Base-by-base conservation (phyloP, 2,888 invertebrate species). In the Allolobophora icterica region DNA sequence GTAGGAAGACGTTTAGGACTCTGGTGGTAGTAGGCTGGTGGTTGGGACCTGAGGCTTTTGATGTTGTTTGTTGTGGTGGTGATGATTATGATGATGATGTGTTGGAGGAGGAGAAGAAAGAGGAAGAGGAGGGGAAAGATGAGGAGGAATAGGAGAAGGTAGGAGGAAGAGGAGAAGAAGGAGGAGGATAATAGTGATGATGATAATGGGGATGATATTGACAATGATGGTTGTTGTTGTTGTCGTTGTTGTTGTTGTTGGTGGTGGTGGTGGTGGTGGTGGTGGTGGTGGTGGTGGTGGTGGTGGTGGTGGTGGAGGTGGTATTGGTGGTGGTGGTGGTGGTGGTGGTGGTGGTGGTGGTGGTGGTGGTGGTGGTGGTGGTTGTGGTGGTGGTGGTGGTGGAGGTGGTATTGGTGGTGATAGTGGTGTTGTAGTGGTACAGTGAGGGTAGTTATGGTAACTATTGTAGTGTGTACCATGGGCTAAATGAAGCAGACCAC, bases 231-330 rank as follows among this genome's bases (percentile, higher is more conserved):
- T n/a, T 71, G 38, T 2, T 84, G 84, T 84, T 40, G 84, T 90
- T 38, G 90, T 34, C 15, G 90, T 4, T 90, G 90, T 4, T 42
- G 90, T 84, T 90, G 90, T 13, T 90, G 90, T 13, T 90, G 84
- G 84, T 90, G 90, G 84, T 84, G 84, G 84, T 84, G 84, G 84
- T 84, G 90, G 84, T 90, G 90, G 84, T 84, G 84, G 84, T 84
- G 84, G 84, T 84, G 90, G n/a, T 90, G 90, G 38, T 42, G 90
- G 84, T 90, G 90, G 84, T 90, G 90, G 84, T 90, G 84, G 84
- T 90, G 90, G 84, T 84, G 84, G 84, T 84, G 84, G 84, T 84
- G 90, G n/a, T n/a, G 38, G 38, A 38, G 38, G 38, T 5, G 38
- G 38, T 3, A 38, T 5, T 91, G n/a, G 8, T 89, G 40, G 17